Conservation (phyloP, 2,113 vertebrate species). For the Periophthalmodon schlosseri region DNA sequence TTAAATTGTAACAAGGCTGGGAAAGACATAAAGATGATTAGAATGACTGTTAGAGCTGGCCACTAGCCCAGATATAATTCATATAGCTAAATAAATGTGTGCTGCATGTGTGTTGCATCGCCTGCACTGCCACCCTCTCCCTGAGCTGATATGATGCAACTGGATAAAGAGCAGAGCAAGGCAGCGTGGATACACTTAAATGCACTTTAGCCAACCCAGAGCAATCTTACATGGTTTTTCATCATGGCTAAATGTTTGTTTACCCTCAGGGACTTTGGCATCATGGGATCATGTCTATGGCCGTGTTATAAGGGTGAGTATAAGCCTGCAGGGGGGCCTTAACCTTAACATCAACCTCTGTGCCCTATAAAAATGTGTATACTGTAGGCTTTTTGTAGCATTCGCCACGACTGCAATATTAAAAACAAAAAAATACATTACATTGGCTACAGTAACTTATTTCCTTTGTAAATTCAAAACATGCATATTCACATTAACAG, state of each 20-base stretch:
- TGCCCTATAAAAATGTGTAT: slow-evolving; percentile 17
- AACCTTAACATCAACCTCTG: slow-evolving; percentile 52
- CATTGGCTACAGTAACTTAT: too few species aligned
- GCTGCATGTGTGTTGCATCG: slow-evolving; percentile 48
- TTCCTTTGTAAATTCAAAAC: too few species aligned
- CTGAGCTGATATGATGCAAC: slow-evolving; percentile 69
- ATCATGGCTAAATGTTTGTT: slow-evolving; percentile 64
- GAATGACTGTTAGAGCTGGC: slow-evolving; percentile 60
- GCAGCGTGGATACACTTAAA: slow-evolving; percentile 57
- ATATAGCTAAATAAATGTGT: slow-evolving; percentile 57
- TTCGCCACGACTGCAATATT: slow-evolving; percentile 11
- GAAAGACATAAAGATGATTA: slow-evolving; percentile 52
- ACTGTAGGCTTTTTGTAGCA: slow-evolving; percentile 3
- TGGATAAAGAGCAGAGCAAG: slow-evolving; percentile 58
- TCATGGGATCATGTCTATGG: slow-evolving; percentile 45
- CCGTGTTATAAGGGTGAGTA: slow-evolving; percentile 34
- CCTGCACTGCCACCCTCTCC: slow-evolving; percentile 48
- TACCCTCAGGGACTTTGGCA: slow-evolving; percentile 42
- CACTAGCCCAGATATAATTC: slow-evolving; percentile 58
- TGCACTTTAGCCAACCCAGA: slow-evolving; percentile 57
- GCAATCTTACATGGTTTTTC: slow-evolving; percentile 63
- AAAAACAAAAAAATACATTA: slow-evolving; percentile 9
- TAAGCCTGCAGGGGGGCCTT: slow-evolving; percentile 45
- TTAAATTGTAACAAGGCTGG: slow-evolving; percentile 31
- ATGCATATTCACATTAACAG: too few species aligned